Evolutionary conservation across 1,140 invertebrate species (phyloP).

Genomic region (Micrasema minimum): DNA sequence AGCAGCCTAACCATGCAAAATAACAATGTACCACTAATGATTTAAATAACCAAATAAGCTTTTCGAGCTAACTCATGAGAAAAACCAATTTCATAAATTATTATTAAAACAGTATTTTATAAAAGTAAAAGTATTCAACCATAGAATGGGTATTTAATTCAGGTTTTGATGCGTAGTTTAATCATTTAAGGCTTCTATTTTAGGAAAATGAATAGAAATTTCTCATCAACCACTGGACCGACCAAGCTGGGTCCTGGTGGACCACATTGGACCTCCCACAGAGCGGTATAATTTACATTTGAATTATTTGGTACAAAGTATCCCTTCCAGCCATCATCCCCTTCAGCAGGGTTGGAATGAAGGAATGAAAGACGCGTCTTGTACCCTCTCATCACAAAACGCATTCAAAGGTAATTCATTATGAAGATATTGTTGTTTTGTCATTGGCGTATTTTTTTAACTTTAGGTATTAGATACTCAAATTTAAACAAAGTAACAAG

Average conservation of each 20-base stretch:
- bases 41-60: too few species aligned
- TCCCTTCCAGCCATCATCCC: not conserved
- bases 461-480: too few species aligned
- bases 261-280: slow-evolving; percentile 1
- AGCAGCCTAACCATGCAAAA: too few species aligned
- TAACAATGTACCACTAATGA: too few species aligned
- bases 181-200: not conserved
- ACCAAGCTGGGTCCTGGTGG: not conserved
- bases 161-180: slow-evolving; percentile 9
- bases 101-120: too few species aligned
- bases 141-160: not conserved
- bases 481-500: too few species aligned
- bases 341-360: slow-evolving; percentile 4
- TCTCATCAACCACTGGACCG: not conserved
- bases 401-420: too few species aligned
- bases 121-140: not conserved
- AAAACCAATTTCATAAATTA: too few species aligned
- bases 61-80: too few species aligned
- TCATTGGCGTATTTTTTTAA: too few species aligned
- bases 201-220: not conserved
- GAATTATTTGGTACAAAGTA: slow-evolving; percentile 36
- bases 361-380: slow-evolving; percentile 10
- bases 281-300: slow-evolving; percentile 29
- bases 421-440: too few species aligned
- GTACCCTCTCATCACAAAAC: too few species aligned